phyloP scores from a whole-genome alignment of 1,140 invertebrate genomes.

The Augochlora pura region DNA sequence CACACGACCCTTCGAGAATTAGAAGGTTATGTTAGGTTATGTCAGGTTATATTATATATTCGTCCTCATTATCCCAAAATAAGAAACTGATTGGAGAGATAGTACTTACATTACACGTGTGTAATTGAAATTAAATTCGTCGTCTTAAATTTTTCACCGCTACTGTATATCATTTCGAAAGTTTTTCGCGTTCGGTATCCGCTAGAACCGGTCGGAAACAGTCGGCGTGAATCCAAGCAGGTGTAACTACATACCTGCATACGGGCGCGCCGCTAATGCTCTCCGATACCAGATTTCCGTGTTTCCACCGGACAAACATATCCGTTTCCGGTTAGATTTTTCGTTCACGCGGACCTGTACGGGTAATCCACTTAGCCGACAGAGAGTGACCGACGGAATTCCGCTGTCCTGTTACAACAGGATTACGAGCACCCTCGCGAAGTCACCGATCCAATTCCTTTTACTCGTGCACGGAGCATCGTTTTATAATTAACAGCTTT shows the following conservation, averaged over 20 bases:
- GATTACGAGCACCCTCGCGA: background rate
- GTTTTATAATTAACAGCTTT: no score
- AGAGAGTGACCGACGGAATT: background rate
- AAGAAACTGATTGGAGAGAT: no score
- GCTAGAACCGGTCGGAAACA: background rate
- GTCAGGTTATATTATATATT: no score
- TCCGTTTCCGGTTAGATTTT: background rate
- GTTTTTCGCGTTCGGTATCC: background rate
- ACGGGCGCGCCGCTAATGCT: background rate
- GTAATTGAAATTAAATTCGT: no score
- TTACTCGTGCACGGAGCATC: background rate
- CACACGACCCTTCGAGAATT: no score
- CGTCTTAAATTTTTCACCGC: no score
- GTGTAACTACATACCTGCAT: background rate
- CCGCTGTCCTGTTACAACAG: no score
- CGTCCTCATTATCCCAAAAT: no score
- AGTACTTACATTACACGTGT: no score
- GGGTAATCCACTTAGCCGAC: background rate
- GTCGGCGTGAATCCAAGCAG: background rate
- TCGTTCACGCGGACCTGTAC: background rate
- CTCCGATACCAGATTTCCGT: slow-evolving; percentile 3
- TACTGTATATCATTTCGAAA: no score
- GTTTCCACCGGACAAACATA: background rate
- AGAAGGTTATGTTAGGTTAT: no score
- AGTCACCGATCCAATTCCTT: background rate